Evolutionary conservation across 2,797 vertebrate species (phyloP), one percentile per base, ranked within the genome.

Genomic region (Enteromius viviparus): DNA sequence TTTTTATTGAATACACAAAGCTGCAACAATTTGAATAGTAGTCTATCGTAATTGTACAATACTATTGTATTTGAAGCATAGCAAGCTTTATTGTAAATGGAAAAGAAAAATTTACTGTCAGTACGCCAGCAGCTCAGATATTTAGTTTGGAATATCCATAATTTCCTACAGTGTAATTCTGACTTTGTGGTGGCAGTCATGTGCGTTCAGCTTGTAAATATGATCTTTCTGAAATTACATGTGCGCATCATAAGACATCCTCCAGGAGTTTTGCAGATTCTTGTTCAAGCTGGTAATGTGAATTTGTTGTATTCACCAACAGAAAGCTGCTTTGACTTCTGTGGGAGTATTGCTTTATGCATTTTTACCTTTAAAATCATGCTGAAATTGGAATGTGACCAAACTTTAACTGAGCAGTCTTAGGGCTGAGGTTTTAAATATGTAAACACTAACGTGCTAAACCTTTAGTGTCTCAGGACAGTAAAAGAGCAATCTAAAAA

Each of bases 361-460:
- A 12, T 11, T 72, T 74, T 58, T 58, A 21, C 49, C 21, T 14
- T n/a, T 7, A 3, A 14, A 37, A n/a, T 29, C 15, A 9, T 0
- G 15, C 23, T 19, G 7, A 32, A 6, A 26, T 29, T 15, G 8
- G 26, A 29, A 49, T 6, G 69, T 71, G 45, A 49, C 69, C 23
- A 7, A 2, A 9, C 17, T 49, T 74, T 34, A 75, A 55, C 72
- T 40, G 19, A 37, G 72, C 12, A 53, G 9, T 80, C 6, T 70
- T 70, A 19, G 6, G 34, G 26, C 51, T 53, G 6, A 79, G 29
- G 53, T 17, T 5, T 21, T 53, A 42, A 69, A 70, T 12, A 21
- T 4, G 21, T 19, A 55, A 69, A 70, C 65, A 70, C 78, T 80
- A 14, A 53, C 72, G 79, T 47, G 42, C 68, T 60, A 26, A 72